Evolutionary conservation across 2,888 invertebrate genomes (phyloP).

Genomic region (Eulithis prunata): DNA sequence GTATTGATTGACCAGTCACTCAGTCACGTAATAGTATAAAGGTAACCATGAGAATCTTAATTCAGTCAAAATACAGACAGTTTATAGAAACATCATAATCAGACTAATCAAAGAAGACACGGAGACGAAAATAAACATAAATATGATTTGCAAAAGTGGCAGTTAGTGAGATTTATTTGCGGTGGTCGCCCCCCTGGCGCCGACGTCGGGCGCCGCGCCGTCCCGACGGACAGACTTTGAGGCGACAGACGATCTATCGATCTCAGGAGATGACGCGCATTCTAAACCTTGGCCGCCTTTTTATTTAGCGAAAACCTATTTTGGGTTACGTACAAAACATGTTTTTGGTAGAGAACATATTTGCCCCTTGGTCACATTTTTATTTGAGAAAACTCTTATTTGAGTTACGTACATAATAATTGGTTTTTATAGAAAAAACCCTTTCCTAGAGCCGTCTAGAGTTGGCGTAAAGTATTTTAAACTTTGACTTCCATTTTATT

Average conservation of each 20-base stretch:
- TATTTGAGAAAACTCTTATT: constrained; percentile 2
- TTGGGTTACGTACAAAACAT: not conserved
- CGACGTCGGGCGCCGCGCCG: constrained; percentile 71
- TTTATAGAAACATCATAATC: not conserved
- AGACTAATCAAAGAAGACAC: constrained; percentile 33
- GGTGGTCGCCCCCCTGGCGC: constrained; percentile 72
- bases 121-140: constrained; percentile 51
- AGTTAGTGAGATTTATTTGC: constrained; percentile 63
- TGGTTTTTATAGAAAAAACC: no score
- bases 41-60: no score
- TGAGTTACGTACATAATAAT: not conserved
- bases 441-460: no score
- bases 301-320: constrained; percentile 5
- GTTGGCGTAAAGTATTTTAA: no score
- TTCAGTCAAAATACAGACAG: no score
- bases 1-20: no score
- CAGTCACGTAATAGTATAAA: no score
- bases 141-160: constrained; percentile 54
- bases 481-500: no score
- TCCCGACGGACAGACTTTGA: constrained; percentile 76
- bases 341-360: no score
- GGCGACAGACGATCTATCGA: constrained; percentile 68
- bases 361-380: constrained; percentile 16
- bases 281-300: constrained; percentile 19
- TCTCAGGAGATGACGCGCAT: constrained; percentile 57